Evolutionary conservation across 2,113 vertebrate species (phyloP), one percentile per base, ranked within the genome.

Genomic region (Argyrosomus japonicus): DNA sequence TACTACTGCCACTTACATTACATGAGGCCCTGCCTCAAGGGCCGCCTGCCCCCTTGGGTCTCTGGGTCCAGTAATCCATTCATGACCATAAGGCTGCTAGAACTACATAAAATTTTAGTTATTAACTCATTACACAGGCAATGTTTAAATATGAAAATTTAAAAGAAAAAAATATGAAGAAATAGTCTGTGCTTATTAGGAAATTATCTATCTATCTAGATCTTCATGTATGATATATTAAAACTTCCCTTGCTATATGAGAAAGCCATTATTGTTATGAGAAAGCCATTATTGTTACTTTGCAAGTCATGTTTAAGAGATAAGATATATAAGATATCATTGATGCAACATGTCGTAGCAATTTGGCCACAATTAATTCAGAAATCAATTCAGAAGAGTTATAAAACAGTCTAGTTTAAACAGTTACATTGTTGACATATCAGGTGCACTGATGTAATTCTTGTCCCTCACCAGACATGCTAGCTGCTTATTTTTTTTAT

Each of bases 401-500:
- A 36, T 36, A 5, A 36, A 36, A 36, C 32, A 8, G 32, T 36
- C 6, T 36, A 36, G 32, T 29, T 29, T 29, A 29, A 29, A 29
- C 29, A 29, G 29, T 32, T 36, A 36, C 6, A 36, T 1, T 36
- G 32, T 36, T 36, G 32, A 36, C 32, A 36, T 36, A 36, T 36
- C 25, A 14, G 13, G 9, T 51, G 2, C 27, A 27, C 10, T 36
- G 0, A 13, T 56, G 8, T 13, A 18, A 5, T 56, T 14, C 21
- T 6, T 18, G 13, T 57, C 47, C 69, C 19, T n/a, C 32, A 23
- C 17, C 15, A 75, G 19, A 61, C 27, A 68, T 8, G 7, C 6
- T 58, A 45, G 25, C 27, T 50, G 9, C 50, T 56, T 62, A 25
- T 70, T 81, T 70, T 78, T 71, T 47, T 60, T 18, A 19, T 83